Base-by-base conservation (phyloP, 2,797 vertebrate genomes). In the Bucorvus abyssinicus region DNA sequence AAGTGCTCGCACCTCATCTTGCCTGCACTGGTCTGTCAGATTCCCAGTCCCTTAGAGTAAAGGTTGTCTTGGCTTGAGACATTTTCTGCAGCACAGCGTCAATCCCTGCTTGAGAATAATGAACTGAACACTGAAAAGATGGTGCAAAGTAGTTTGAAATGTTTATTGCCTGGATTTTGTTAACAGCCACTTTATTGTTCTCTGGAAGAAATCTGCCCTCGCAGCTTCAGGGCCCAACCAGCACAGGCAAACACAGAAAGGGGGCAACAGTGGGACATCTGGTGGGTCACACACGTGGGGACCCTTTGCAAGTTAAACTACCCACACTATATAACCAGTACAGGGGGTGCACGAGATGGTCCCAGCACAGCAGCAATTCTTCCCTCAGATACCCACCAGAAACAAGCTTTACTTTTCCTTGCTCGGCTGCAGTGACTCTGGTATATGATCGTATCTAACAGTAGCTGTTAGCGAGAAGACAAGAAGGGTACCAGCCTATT, bases 391-490 rank as follows among this genome's bases (percentile, higher is more conserved):
- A 56, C 12, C 34, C 29, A 15, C 19, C 10, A 40, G 44, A 60
- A 75, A 64, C 36, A 29, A 50, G 57, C 40, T 65, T 68, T 38
- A 36, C 80, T 57, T 82, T 38, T 19, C 57, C 67, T 53, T 52
- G 57, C 76, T 30, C 60, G 60, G 65, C 38, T 44, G 76, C 45
- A 18, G 53, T n/a, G 76, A 85, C 79, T 91, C 71, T 80, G 79
- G 27, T 88, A 12, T 40, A 59, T 59, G 42, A 82, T 6, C 12
- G 16, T 12, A 13, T 65, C 91, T 94, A 80, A 71, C 87, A 93
- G 52, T 77, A 96, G 75, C 78, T 93, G 96, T 67, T 80, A 81
- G 70, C 6, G 6, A 92, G 93, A 89, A 93, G 75, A 93, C 67
- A 55, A 69, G 75, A 83, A 83, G 55, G 77, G 22, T 36, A 70